Conservation (phyloP, 1,140 invertebrate species). For the Drosophila tsacasi region DNA sequence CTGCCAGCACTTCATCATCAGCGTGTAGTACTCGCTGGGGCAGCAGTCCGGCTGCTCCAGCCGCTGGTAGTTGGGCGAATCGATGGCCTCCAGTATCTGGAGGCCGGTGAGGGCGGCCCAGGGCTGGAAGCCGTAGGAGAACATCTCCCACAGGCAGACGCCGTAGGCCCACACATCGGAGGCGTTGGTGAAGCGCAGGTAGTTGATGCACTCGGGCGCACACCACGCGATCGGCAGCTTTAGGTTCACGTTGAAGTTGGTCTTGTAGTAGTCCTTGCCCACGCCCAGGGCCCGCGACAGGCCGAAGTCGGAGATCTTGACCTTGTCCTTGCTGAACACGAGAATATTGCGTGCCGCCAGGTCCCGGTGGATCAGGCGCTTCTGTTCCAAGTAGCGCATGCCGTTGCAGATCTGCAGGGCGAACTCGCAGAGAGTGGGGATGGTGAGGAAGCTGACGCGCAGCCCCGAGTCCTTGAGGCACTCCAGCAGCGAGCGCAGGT, state of each 20-base stretch:
- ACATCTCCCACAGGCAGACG: conserved; percentile 99
- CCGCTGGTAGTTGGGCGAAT: conserved; percentile 95
- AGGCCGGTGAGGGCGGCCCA: conserved; percentile 98
- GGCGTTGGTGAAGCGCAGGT: conserved; percentile 96
- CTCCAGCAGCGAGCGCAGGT: conserved; percentile 96
- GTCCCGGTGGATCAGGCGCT: conserved; percentile 97
- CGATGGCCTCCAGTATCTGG: conserved; percentile 98
- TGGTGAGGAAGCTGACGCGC: conserved; percentile 92
- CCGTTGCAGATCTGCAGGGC: conserved; percentile 98
- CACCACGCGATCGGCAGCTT: conserved; percentile 99
- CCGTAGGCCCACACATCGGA: conserved; percentile 99
- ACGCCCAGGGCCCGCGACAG: conserved; percentile 97
- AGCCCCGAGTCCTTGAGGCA: conserved; percentile 97
- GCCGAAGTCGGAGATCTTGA: conserved; percentile 99
- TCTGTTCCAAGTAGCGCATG: conserved; percentile 97
- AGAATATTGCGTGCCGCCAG: conserved; percentile 97
- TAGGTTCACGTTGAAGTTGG: conserved; percentile 98
- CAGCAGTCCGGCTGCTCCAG: conserved; percentile 97
- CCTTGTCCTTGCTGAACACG: conserved; percentile 97
- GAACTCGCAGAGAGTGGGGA: conserved; percentile 95
- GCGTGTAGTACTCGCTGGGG: conserved; percentile 95
- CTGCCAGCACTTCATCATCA: conserved; percentile 98
- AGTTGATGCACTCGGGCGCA: conserved; percentile 99
- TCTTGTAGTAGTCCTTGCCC: conserved; percentile 99
- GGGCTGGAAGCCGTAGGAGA: conserved; percentile 98